phyloP scores from a whole-genome alignment of 1,140 invertebrate species.

The Atta cephalotes region DNA sequence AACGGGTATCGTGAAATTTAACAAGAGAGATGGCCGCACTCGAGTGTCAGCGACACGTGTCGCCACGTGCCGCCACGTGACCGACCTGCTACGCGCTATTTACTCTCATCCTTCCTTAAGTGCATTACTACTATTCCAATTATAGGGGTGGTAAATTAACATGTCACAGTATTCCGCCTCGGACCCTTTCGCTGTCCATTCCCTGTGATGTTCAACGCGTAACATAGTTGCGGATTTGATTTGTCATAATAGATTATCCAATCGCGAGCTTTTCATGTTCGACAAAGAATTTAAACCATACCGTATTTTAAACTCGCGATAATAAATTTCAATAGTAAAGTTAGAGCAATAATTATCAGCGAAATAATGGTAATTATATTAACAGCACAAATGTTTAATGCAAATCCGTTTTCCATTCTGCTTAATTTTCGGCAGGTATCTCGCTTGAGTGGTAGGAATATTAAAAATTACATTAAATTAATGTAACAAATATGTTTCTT shows the following conservation, averaged over 20 bases:
- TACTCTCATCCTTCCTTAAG: slow-evolving; percentile 76
- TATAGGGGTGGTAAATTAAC: slow-evolving; percentile 73
- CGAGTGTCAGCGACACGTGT: slow-evolving; percentile 79
- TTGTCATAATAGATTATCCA: slow-evolving; percentile 51
- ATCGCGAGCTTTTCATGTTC: not conserved
- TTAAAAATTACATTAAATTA: slow-evolving; percentile 38
- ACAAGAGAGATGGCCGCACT: slow-evolving; percentile 55
- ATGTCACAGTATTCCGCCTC: slow-evolving; percentile 58
- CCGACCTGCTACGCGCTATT: slow-evolving; percentile 77
- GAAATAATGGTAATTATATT: not conserved
- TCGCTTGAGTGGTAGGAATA: not conserved
- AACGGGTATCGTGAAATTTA: slow-evolving; percentile 42
- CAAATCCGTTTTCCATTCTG: slow-evolving; percentile 2
- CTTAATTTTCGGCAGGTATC: slow-evolving; percentile 24
- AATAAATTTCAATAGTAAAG: slow-evolving; percentile 22
- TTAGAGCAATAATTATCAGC: not conserved
- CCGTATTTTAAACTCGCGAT: not conserved
- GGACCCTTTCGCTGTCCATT: slow-evolving; percentile 56
- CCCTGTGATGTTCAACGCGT: slow-evolving; percentile 37
- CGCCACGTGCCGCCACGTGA: slow-evolving; percentile 82
- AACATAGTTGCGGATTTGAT: slow-evolving; percentile 52
- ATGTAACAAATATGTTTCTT: slow-evolving; percentile 22
- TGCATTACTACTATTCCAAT: slow-evolving; percentile 77
- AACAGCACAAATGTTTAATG: slow-evolving; percentile 22
- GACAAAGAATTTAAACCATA: slow-evolving; percentile 1